phyloP scores from a whole-genome alignment of 2,888 invertebrate genomes.

The Nineta flava region DNA sequence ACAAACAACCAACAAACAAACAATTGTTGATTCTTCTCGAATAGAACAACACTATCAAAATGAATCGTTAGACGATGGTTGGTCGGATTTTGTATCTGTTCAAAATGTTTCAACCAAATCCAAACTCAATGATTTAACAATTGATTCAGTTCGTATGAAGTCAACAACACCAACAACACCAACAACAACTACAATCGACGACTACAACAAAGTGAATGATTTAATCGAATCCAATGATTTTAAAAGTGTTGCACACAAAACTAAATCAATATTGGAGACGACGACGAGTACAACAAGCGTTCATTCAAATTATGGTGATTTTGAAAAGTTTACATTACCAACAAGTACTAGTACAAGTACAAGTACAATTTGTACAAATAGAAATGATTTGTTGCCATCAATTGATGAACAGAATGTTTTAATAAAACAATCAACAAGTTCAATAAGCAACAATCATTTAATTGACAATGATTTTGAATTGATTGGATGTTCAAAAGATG shows the following conservation, averaged over 20 bases:
- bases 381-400: background rate
- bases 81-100: conserved; percentile 43
- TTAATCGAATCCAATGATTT: no score
- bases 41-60: no score
- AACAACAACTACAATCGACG: no score
- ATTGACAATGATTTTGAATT: no score
- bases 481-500: no score
- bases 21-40: background rate
- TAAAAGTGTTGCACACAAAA: background rate
- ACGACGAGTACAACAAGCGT: no score
- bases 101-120: conserved; percentile 12
- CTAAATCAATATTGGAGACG: no score
- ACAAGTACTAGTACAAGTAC: background rate
- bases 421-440: background rate
- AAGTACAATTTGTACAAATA: background rate
- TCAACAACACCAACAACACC: background rate
- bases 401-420: background rate
- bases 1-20: background rate
- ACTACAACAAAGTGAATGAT: no score
- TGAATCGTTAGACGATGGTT: conserved; percentile 44
- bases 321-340: no score
- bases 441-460: no score
- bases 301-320: no score
- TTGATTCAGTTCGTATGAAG: background rate
- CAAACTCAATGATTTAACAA: background rate